Base-by-base conservation (phyloP, 1,140 invertebrate species). In the Protaetia brevitarsis region DNA sequence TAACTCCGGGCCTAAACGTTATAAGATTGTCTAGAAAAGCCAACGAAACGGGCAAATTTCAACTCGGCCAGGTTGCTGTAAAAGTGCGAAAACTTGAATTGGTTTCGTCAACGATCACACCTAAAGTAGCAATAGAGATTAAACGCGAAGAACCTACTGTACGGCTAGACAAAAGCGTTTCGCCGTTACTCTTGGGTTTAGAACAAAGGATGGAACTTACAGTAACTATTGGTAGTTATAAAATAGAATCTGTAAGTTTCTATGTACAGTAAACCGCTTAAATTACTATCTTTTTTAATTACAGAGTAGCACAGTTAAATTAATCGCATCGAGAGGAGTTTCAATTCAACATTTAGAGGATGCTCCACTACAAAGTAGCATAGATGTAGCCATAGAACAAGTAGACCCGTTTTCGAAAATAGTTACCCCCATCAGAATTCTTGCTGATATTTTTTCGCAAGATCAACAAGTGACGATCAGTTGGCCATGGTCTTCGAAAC, bases 1-100 rank as follows among this genome's bases (percentile, higher is more conserved):
- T 90, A 34, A 78, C 82, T 68, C 92, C 93, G 0, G 93, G 93
- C n/a, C 62, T 80, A 6, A 95, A 95, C 77, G 78, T 83, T 2
- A 79, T 94, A 28, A 79, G 79, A 56, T 77, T 94, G 11, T 85
- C 80, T 29, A 85, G 83, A 67, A 79, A 85, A 73, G 85, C 83
- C 0, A 80, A 78, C n/a, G 79, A 82, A 68, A 82, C 85, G 30
- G 87, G 86, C 3, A 79, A 81, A 27, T 88, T 84, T 68, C 84
- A 82, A 74, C 74, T 88, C 30, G 84, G 82, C 8, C 86, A 87
- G 68, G 71, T 88, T 28, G 86, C 85, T 3, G 70, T 89, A 19
- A 65, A 87, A 10, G 74, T 88, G 11, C 84, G 86, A 63, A 76
- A 82, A 67, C 70, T 84, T 3, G 80, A 83, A 21, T 80, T 84